Evolutionary conservation across 2,113 vertebrate genomes (phyloP), one percentile per base, ranked within the genome.

Genomic region (Ptilorrhoa leucosticta): DNA sequence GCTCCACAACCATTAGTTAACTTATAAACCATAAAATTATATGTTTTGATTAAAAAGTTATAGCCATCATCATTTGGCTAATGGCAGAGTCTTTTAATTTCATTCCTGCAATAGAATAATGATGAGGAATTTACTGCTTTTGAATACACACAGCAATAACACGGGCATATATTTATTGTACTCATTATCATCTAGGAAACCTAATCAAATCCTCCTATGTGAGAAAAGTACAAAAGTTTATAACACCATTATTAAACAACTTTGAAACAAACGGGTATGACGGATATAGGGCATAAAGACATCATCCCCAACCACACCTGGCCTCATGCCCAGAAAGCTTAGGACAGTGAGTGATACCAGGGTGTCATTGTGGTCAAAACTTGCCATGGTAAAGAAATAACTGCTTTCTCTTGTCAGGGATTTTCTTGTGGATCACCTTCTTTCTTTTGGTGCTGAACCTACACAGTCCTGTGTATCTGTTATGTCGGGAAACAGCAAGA

Each of bases 41-140:
- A 86, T 81, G 63, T 83, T 96, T 96, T 87, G 84, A 93, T 96
- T 96, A 90, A 94, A 92, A 96, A 87, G 48, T 94, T 73, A 94
- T 91, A 88, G 73, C 71, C 40, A 57, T 91, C 70, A 94, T 93
- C 60, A 89, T 89, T 83, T 92, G 26, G 50, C 33, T 89, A 90
- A 91, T 92, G 92, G 18, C 68, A 91, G 22, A 87, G 73, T 81
- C 50, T 89, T 92, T 69, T 92, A 65, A 93, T 92, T 88, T 93
- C 83, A 89, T 89, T 89, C 75, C 72, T 89, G 82, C 48, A 60
- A 44, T 73, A 93, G 79, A 96, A 95, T 95, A 90, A 94, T 64
- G 63, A 95, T 92, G 61, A 83, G 69, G 64, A 86, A 85, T 79
- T 80, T 90, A 87, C 72, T 95, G 33, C 63, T 93, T 94, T 89